phyloP scores from a whole-genome alignment of 2,797 vertebrate species.

The Sebastes itinus region DNA sequence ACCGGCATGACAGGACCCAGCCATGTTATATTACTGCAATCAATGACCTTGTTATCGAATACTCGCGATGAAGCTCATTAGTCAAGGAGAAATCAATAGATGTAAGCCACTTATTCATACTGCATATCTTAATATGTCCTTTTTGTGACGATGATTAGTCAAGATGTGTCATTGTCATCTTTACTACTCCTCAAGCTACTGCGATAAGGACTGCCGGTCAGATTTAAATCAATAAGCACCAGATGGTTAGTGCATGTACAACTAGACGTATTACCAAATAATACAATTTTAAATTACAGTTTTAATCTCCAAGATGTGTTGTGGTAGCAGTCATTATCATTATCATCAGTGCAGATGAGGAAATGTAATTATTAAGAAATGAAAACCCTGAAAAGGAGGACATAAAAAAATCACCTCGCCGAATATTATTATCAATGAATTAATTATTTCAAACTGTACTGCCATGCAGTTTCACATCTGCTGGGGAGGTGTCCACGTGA shows the following conservation, averaged over 20 bases:
- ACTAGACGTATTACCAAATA: constrained; percentile 18
- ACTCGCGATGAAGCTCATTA: constrained; percentile 77
- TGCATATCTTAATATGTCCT: constrained; percentile 71
- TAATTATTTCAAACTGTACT: constrained; percentile 79
- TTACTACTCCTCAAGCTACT: constrained; percentile 24
- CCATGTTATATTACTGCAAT: constrained; percentile 74
- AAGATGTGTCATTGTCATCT: constrained; percentile 65
- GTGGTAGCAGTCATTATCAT: constrained; percentile 30
- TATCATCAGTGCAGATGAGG: constrained; percentile 46
- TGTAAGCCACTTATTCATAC: constrained; percentile 67
- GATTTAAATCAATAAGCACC: constrained; percentile 39
- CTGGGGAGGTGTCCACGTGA: constrained; percentile 79
- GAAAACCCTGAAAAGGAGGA: constrained; percentile 34
- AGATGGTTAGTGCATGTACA: constrained; percentile 26
- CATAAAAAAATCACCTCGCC: constrained; percentile 30
- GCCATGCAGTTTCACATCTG: constrained; percentile 82
- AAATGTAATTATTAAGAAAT: constrained; percentile 53
- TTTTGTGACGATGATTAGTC: constrained; percentile 75
- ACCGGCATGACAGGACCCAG: constrained; percentile 37
- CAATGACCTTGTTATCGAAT: constrained; percentile 76
- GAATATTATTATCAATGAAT: constrained; percentile 78
- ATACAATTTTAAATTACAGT: constrained; percentile 27
- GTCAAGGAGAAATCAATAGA: constrained; percentile 68
- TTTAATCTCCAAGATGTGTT: constrained; percentile 30
- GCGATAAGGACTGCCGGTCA: constrained; percentile 7